Base-by-base conservation (phyloP, 2,888 invertebrate genomes). In the Erebia epiphron region DNA sequence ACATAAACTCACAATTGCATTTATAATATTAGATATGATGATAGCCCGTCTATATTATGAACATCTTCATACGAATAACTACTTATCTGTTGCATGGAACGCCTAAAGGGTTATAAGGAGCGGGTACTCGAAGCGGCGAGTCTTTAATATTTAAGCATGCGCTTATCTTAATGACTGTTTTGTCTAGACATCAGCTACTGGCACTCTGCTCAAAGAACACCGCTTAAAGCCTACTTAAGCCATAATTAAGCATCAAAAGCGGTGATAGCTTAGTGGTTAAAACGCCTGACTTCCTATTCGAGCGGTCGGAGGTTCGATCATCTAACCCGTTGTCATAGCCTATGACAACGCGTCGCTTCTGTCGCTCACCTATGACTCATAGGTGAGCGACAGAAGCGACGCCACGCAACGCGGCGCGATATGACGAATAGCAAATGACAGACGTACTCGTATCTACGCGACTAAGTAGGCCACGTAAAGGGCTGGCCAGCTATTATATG, bases 71-170 rank as follows among this genome's bases (percentile, higher is more conserved):
- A 56, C n/a, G 82, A 84, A 89, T 89, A 83, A 89, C 82, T 79
- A 82, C 75, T 83, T 86, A 89, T 88, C 86, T 84, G 64, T 75
- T 65, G 79, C 79, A 82, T 80, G 82, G 79, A 78, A 76, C 78
- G 75, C 78, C 79, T 83, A 89, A 91, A 91, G 91, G 89, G 90
- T 90, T 91, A 82, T 79, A 77, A 87, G 87, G 85, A 86, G 2
- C 1, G 14, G 14, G 79, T 84, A 83, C 87, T 87, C 77, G 78
- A 81, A 76, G 80, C 82, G 81, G 77, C 73, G 43, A 66, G 75
- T 75, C 78, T 79, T 76, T 72, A 75, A 76, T 75, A 72, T 61
- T 46, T 68, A 76, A 70, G 73, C 68, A 78, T 69, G 75, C 76
- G 73, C 79, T 85, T 87, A 91, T 91, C 91, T 90, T 83, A 88